Evolutionary conservation across 35 echinoderm and acorn worm genomes (phyloP), one percentile per base, ranked within the genome.

Genomic region (Stichopus chloronotus): DNA sequence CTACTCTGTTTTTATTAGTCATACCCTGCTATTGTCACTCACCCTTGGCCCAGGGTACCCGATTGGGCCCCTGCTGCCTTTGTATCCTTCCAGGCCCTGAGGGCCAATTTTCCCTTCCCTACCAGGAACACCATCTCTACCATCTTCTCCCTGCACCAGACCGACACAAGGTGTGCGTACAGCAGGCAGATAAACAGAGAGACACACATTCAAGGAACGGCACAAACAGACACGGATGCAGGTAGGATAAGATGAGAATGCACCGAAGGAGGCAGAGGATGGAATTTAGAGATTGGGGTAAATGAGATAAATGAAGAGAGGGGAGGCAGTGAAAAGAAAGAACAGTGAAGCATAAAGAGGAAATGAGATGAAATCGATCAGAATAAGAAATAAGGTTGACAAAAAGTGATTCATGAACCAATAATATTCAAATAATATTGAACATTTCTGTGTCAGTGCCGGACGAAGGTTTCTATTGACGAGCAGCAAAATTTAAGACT

Each of bases 101-200:
- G 57, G 86, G 25, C 86, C 86, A 19, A 57, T 54, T 52, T 63
- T 63, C 58, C 86, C 86, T 21, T 88, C 57, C 61, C 19, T 69
- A 58, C 86, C 86, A 24, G 86, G 86, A 6, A 57, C 54, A 61
- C 86, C 86, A 17, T 88, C 58, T 30, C 22, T 24, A 61, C 86
- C 58, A 58, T 30, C n/a, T 55, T 85, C 52, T 56, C 82, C 82
- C 82, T 85, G 16, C 13, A 53, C 9, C n/a, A 85, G 52, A 7
- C 8, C 52, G 82, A 53, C 52, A 9, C 21, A 54, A 55, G 52
- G 10, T 12, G 53, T 13, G 5, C 5, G 13, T 52, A 81, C 9
- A 25, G 25, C 8, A 30, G 78, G 25, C 24, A 8, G 53, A 55
- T 6, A 83, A 1, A 43, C 9, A 83, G 10, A 7, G 6, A 55